phyloP scores from a whole-genome alignment of 2,113 vertebrate species.

The Ailuropoda melanoleuca region DNA sequence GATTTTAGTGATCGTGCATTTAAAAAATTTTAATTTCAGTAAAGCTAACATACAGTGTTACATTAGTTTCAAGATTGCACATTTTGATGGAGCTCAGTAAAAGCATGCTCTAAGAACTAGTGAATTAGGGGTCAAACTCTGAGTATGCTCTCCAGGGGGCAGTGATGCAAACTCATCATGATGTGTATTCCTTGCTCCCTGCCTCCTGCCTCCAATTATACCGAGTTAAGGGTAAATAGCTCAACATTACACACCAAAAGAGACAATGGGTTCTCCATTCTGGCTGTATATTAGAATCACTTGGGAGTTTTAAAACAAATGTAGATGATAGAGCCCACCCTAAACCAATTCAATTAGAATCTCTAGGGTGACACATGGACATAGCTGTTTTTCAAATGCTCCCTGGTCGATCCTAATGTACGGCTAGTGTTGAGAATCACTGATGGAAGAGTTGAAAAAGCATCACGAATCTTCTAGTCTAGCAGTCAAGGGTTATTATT shows the following conservation, averaged over 20 bases:
- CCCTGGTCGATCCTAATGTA: neutral
- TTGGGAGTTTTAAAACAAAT: neutral
- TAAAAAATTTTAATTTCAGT: neutral
- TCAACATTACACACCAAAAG: neutral
- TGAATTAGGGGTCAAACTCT: neutral
- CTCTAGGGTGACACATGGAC: neutral
- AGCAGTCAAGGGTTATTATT: slow-evolving; percentile 8
- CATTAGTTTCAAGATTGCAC: neutral
- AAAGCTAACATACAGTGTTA: neutral
- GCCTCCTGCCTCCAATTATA: neutral
- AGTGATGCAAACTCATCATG: neutral
- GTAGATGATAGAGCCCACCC: neutral
- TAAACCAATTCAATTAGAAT: neutral
- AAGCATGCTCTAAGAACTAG: neutral
- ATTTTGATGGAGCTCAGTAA: neutral
- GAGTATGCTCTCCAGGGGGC: neutral
- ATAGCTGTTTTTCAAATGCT: neutral
- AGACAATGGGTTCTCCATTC: neutral
- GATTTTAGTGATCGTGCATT: neutral
- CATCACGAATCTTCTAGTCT: neutral
- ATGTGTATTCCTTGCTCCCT: neutral
- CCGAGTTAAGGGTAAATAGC: neutral
- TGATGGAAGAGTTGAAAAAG: neutral
- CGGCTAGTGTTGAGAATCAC: neutral
- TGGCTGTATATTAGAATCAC: neutral